These are phyloP conservation scores for Falcaria lacertinaria DNA, from an alignment of 2,888 invertebrate species.

Conservation along the genomic window DNA sequence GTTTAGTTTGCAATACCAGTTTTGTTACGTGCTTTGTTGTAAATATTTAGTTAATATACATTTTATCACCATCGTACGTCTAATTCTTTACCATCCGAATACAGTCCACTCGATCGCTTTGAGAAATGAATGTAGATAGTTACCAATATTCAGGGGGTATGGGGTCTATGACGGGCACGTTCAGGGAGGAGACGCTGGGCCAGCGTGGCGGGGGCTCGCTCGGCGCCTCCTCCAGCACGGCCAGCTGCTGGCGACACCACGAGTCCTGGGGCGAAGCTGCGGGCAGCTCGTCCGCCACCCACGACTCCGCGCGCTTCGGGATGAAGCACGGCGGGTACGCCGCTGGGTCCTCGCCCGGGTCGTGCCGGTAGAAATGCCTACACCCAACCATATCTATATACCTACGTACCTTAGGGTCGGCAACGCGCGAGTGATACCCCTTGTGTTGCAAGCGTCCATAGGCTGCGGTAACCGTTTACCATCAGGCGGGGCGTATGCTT, in stretches of 20 bases:
- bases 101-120: too few species aligned
- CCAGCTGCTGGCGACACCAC: slow-evolving; percentile 49
- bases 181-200: slow-evolving; percentile 36
- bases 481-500: too few species aligned
- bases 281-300: slow-evolving; percentile 58
- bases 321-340: slow-evolving; percentile 59
- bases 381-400: too few species aligned
- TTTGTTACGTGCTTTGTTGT: too few species aligned
- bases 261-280: slow-evolving; percentile 60
- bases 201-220: slow-evolving; percentile 27
- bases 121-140: background rate
- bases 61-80: too few species aligned
- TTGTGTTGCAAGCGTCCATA: too few species aligned
- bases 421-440: too few species aligned
- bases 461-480: too few species aligned
- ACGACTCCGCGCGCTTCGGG: slow-evolving; percentile 58
- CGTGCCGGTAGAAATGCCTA: slow-evolving; percentile 69
- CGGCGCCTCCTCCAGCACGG: slow-evolving; percentile 36
- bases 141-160: slow-evolving; percentile 61
- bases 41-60: too few species aligned
- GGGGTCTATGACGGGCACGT: slow-evolving; percentile 45
- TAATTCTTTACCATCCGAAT: too few species aligned
- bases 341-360: slow-evolving; percentile 65
- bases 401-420: too few species aligned
- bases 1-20: too few species aligned